phyloP scores from a whole-genome alignment of 2,888 invertebrate species.

The Macroteleia sp. region DNA sequence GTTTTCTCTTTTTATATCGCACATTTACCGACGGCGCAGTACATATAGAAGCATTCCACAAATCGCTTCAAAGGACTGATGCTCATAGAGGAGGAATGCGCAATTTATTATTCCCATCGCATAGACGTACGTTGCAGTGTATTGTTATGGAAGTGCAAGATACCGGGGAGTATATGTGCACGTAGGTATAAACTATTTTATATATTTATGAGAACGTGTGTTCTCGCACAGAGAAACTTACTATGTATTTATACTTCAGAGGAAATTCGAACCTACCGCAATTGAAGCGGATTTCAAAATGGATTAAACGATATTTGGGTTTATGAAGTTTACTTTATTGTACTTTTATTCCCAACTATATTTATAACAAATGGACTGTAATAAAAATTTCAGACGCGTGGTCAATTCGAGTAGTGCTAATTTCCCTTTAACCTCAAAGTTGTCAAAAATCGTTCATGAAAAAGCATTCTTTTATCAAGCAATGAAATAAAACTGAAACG shows the following conservation, averaged over 20 bases:
- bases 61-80: slow-evolving; percentile 46
- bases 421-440: too few species aligned
- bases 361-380: too few species aligned
- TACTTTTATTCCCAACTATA: neutral
- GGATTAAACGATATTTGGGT: slow-evolving; percentile 12
- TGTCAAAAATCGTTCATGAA: too few species aligned
- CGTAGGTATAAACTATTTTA: slow-evolving; percentile 46
- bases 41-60: slow-evolving; percentile 37
- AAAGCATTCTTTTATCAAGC: too few species aligned
- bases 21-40: neutral
- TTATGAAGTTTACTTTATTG: slow-evolving; percentile 11
- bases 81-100: slow-evolving; percentile 43
- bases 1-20: neutral
- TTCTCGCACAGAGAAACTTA: slow-evolving; percentile 57
- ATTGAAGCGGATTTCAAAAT: slow-evolving; percentile 27
- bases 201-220: slow-evolving; percentile 55
- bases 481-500: too few species aligned
- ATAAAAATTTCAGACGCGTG: too few species aligned
- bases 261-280: slow-evolving; percentile 16
- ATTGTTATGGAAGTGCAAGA: slow-evolving; percentile 49
- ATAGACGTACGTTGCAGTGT: slow-evolving; percentile 35
- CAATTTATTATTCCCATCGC: slow-evolving; percentile 55
- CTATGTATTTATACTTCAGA: slow-evolving; percentile 23
- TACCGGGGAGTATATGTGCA: slow-evolving; percentile 11
- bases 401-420: too few species aligned